Base-by-base conservation (phyloP, 2,888 invertebrate species). In the Ectropis crepuscularia region DNA sequence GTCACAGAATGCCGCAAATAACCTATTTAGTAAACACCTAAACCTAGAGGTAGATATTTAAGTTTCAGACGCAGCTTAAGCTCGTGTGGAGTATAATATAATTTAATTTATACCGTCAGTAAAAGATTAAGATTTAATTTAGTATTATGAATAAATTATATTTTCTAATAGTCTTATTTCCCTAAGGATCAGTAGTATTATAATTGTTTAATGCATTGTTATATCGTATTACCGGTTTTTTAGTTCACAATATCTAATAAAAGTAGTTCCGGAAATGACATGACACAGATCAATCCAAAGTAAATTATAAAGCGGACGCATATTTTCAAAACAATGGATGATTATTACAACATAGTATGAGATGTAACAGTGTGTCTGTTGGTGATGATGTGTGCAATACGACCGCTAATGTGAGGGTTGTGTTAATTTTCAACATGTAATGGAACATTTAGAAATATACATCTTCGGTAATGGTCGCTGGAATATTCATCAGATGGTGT, bases 351-450 rank as follows among this genome's bases (percentile, higher is more conserved):
- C 16, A 28, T 28, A 28, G 16, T 28, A 45, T 53, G 53, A 53
- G 12, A 49, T 49, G 36, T 43, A 43, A 57, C 48, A 36, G 41
- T 10, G 43, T n/a, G 45, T 37, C 53, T 48, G 7, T 6, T 48
- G 7, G 6, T 46, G 48, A 6, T 37, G 38, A 48, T 48, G 53
- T 36, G 49, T 9, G 2, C 7, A 11, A 6, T 37, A 54, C 48
- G 61, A 9, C 54, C 49, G 49, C 36, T 55, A 55, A 61, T 61
- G 54, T 11, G 5, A 41, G 61, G 61, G 61, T 50, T 43, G 49
- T 16, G 53, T 37, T 53, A 42, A 48, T 37, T 37, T 11, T 37
- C 10, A 11, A 11, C 12, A 60, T 53, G 57, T 47, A 57, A 47
- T 51, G 9, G 42, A 12, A 57, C 62, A 55, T 61, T 55, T 36